phyloP scores from a whole-genome alignment of 2,888 invertebrate species.

The Drosophila anomalata region DNA sequence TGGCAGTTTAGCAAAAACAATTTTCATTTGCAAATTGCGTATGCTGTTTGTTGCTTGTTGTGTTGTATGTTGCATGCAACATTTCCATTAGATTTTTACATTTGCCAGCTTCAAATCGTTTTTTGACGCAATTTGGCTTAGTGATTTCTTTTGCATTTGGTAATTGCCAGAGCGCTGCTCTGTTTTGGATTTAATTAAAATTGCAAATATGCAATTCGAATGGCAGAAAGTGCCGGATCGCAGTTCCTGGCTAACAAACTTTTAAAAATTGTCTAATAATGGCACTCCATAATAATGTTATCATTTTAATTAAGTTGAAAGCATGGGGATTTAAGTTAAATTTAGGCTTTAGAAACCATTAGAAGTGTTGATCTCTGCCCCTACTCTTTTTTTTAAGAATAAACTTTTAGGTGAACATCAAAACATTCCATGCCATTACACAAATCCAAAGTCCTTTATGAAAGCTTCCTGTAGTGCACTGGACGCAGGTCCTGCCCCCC shows the following conservation, averaged over 20 bases:
- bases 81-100: slow-evolving; percentile 33
- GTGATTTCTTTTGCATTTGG: slow-evolving; percentile 63
- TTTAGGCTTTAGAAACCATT: not conserved
- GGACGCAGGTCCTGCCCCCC: slow-evolving; percentile 3
- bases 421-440: slow-evolving; percentile 76
- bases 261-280: not conserved
- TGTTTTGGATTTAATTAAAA: slow-evolving; percentile 56
- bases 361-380: not conserved
- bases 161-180: slow-evolving; percentile 29
- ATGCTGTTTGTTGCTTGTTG: slow-evolving; percentile 42
- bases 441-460: slow-evolving; percentile 69
- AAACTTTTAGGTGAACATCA: slow-evolving; percentile 60
- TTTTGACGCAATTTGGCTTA: slow-evolving; percentile 46
- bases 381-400: not conserved
- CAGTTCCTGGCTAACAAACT: slow-evolving; percentile 3
- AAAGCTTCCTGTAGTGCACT: slow-evolving; percentile 40
- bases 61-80: slow-evolving; percentile 12
- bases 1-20: slow-evolving; percentile 57
- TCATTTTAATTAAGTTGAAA: not conserved
- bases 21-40: slow-evolving; percentile 73
- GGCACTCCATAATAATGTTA: not conserved
- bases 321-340: not conserved
- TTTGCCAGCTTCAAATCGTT: slow-evolving; percentile 43
- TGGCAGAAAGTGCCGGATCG: not conserved
- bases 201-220: slow-evolving; percentile 50